Base-by-base conservation (phyloP, 2,113 vertebrate genomes). In the Sterrhoptilus dennistouni region DNA sequence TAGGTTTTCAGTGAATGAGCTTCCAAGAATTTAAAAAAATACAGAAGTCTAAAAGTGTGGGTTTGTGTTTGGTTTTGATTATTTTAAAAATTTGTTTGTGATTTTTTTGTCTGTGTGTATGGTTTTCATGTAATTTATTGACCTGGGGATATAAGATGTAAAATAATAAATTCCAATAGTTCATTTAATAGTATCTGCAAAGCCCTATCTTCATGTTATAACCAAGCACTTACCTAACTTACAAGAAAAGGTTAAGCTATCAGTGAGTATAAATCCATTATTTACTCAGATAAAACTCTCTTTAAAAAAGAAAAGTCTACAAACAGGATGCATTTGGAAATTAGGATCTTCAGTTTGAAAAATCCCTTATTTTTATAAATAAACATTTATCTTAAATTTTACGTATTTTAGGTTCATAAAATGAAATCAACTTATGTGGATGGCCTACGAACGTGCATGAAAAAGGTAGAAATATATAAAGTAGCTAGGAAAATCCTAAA, bases 341-440 rank as follows among this genome's bases (percentile, higher is more conserved):
- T 19, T 4, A 87, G 49, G 8, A n/a, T 53, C 21, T 42, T 79
- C 31, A 64, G 31, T 87, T 76, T 85, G 59, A 65, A 83, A 90
- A 54, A 60, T 75, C 5, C 44, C 8, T 61, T 70, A 8, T 22
- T 78, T 84, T 74, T 70, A 6, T 76, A 40, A 38, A 23, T 35
- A 57, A 69, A 18, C 16, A 35, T 80, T 44, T 76, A 23, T 69
- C 18, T 69, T 21, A 57, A 25, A 33, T 44, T 69, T 94, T 94
- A 53, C 64, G 20, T 83, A 16, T 91, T 44, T 44, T 93, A 99
- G 99, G 96, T 99, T 93, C 99, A 98, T 95, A 99, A 99, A 96
- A 98, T 99, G 97, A 99, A 99, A 96, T 99, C 99, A 42, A 97
- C 99, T 23, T 99, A 99, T 54, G 97, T 99, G 50, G 99, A 99